A percentile compares a stretch with the other conserved stretches of the same genome.
phyloP scores from a whole-genome alignment of 2,888 invertebrate genomes.

The Chalcis sispes region DNA sequence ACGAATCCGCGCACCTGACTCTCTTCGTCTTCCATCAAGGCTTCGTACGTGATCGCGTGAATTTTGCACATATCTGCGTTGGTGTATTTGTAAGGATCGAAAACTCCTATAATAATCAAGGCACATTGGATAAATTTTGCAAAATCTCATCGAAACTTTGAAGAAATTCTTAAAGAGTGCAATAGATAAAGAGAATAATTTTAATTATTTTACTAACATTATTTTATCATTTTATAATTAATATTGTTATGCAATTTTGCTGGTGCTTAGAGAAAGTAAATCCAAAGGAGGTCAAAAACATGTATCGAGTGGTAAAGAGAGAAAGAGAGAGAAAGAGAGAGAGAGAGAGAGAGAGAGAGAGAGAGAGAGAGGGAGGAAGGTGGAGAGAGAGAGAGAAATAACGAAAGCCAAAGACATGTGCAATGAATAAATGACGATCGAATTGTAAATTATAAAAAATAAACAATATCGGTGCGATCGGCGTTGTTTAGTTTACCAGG shows the following conservation, averaged over 20 bases:
- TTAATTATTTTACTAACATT: too few relatives aligned
- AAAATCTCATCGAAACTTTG: background rate
- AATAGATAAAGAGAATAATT: conserved; percentile 19
- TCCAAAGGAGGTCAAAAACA: too few relatives aligned
- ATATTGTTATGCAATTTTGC: too few relatives aligned
- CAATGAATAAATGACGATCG: conserved; percentile 7
- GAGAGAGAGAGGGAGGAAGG: background rate
- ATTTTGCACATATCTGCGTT: conserved; percentile 88
- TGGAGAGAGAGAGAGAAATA: background rate
- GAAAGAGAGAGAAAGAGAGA: too few relatives aligned
- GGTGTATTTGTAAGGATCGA: conserved; percentile 86
- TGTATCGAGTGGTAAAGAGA: too few relatives aligned
- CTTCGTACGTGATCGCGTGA: conserved; percentile 87
- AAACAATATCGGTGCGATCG: too few relatives aligned
- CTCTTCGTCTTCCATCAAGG: conserved; percentile 88
- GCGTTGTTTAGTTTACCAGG: conserved; percentile 80
- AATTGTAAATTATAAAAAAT: conserved; percentile 1
- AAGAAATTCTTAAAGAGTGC: conserved; percentile 7
- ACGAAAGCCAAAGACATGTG: background rate
- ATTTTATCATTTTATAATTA: too few relatives aligned
- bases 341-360: too few relatives aligned
- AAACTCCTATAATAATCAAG: conserved; percentile 83
- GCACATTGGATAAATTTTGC: background rate
- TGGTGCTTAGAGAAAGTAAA: too few relatives aligned
- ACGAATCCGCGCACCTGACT: conserved; percentile 87